Percentiles rank a stretch among this genome's conserved stretches.
These are phyloP conservation scores for Nephrocerus scutellatus DNA, from an alignment of 2,888 invertebrate species.

Conservation along the genomic window DNA sequence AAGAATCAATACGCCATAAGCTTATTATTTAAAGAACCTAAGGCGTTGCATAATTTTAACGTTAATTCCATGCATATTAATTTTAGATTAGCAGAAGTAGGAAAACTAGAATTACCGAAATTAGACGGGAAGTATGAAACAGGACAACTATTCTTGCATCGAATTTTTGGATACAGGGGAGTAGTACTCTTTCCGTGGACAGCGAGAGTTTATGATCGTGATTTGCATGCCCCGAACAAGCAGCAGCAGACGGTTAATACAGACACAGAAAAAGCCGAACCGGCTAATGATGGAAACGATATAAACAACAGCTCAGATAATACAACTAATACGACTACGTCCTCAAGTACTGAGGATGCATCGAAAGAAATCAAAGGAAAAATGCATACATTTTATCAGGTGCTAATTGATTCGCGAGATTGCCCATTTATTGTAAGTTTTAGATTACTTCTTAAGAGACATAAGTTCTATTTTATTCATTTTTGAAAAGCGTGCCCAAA, in stretches of 20 bases:
- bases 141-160: constrained; percentile 91
- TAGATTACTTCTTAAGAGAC: constrained; percentile 2
- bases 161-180: constrained; percentile 95
- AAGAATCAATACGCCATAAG: no score
- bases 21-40: no score
- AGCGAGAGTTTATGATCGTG: constrained; percentile 90
- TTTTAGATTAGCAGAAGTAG: constrained; percentile 85
- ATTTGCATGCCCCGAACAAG: constrained; percentile 57
- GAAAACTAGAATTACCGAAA: constrained; percentile 81
- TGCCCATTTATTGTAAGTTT: constrained; percentile 72
- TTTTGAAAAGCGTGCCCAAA: constrained; percentile 96
- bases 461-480: background rate
- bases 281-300: background rate
- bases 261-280: background rate
- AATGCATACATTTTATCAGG: constrained; percentile 95
- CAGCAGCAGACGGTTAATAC: constrained; percentile 45
- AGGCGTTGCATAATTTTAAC: constrained; percentile 18
- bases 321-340: constrained; percentile 5
- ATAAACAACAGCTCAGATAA: constrained; percentile 3
- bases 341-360: constrained; percentile 43
- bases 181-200: constrained; percentile 96
- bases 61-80: constrained; percentile 22
- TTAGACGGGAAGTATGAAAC: constrained; percentile 85
- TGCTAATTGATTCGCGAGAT: constrained; percentile 93
- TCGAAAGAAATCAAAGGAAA: constrained; percentile 84